These are phyloP conservation scores for Tragelaphus scriptus DNA, from an alignment of 2,113 vertebrate genomes.

Conservation along the genomic window DNA sequence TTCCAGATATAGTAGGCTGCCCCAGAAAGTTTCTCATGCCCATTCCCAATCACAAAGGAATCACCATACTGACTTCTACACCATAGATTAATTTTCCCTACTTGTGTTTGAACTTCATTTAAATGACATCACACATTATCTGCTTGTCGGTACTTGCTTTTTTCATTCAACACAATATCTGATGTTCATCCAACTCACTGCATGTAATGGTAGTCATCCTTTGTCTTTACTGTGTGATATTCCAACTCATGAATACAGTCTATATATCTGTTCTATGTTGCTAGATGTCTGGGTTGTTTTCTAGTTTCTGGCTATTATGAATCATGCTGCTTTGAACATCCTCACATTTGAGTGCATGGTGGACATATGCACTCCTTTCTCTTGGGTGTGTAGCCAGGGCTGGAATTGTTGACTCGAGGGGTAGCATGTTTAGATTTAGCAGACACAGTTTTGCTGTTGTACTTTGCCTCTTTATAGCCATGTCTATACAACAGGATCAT, in stretches of 20 bases:
- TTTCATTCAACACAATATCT: background rate
- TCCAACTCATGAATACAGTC: background rate
- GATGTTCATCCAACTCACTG: background rate
- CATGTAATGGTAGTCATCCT: background rate
- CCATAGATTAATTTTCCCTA: background rate
- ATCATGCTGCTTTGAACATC: background rate
- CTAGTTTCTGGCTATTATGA: background rate
- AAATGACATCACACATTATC: background rate
- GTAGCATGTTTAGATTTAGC: background rate
- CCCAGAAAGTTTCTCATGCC: background rate
- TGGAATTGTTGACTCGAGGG: background rate
- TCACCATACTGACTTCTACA: background rate
- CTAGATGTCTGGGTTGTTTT: background rate
- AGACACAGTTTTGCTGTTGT: background rate
- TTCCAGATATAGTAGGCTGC: background rate
- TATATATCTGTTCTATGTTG: background rate
- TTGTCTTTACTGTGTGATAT: background rate
- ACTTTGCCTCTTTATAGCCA: background rate
- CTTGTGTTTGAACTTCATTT: background rate
- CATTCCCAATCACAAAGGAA: background rate
- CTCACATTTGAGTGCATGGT: background rate
- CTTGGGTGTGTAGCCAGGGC: background rate
- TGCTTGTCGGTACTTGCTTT: background rate
- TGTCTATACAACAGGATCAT: background rate
- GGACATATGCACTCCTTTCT: background rate